These are phyloP conservation scores for Triops longicaudatus DNA, from an alignment of 1,140 invertebrate genomes.

Conservation along the genomic window DNA sequence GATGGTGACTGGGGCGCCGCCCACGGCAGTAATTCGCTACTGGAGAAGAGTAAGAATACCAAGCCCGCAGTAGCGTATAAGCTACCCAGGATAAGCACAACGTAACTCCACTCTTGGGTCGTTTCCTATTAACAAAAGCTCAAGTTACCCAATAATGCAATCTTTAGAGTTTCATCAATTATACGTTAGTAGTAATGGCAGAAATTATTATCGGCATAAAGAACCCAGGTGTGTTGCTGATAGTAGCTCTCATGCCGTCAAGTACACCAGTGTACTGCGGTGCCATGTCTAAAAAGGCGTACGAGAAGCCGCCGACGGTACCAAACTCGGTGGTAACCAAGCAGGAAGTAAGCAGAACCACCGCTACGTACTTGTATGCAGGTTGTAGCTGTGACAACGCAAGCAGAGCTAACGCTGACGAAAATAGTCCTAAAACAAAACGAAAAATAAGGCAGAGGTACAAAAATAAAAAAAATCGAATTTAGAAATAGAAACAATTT, in stretches of 20 bases:
- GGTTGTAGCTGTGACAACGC: constrained; percentile 29
- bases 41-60: constrained; percentile 40
- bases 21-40: constrained; percentile 41
- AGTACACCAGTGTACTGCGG: constrained; percentile 37
- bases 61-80: constrained; percentile 38
- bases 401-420: constrained; percentile 29
- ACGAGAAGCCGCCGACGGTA: constrained; percentile 35
- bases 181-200: constrained; percentile 33
- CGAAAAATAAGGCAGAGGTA: no score
- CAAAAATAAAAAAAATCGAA: no score
- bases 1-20: constrained; percentile 9
- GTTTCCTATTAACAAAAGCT: constrained; percentile 33
- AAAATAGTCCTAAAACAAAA: constrained; percentile 32
- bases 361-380: constrained; percentile 28
- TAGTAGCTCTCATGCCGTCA: constrained; percentile 38
- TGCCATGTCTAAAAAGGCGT: constrained; percentile 35
- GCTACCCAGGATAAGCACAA: constrained; percentile 35
- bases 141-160: no score
- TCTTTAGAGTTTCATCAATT: no score
- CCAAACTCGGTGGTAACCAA: constrained; percentile 33
- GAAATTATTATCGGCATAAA: constrained; percentile 32
- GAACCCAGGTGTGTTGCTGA: constrained; percentile 37
- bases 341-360: constrained; percentile 31
- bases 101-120: constrained; percentile 36
- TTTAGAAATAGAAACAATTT: no score